phyloP scores from a whole-genome alignment of 2,797 vertebrate genomes.

The Gila robusta region DNA sequence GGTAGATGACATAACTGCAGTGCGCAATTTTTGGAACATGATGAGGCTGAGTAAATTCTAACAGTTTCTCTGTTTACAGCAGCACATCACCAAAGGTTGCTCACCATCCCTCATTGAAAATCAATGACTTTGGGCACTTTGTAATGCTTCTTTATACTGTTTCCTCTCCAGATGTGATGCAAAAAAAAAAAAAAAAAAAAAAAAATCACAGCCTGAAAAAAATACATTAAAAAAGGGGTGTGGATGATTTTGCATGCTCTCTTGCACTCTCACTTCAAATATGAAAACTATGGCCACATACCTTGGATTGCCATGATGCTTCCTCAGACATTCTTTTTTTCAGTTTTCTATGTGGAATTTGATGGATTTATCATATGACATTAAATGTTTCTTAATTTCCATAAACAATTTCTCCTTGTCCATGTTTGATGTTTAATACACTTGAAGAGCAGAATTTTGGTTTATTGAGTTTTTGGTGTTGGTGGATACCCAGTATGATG shows the following conservation, averaged over 20 bases:
- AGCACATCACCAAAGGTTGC: background rate
- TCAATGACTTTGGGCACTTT: background rate
- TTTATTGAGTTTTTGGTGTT: background rate
- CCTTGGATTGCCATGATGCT: background rate
- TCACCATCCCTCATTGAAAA: background rate
- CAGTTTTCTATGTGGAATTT: background rate
- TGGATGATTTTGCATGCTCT: background rate
- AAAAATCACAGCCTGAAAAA: background rate
- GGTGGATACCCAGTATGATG: background rate
- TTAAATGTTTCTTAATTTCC: background rate
- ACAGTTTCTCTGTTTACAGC: background rate
- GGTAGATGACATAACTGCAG: too few relatives aligned
- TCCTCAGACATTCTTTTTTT: background rate
- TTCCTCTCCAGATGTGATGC: background rate
- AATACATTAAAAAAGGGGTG: background rate
- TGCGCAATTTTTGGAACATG: background rate
- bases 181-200: background rate
- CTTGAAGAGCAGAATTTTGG: background rate
- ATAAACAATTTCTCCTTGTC: slow-evolving; percentile 10
- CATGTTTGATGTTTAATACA: background rate
- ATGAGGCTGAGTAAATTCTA: background rate
- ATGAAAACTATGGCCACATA: background rate
- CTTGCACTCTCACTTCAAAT: slow-evolving; percentile 23
- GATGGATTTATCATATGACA: background rate
- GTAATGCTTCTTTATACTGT: background rate